A percentile compares a stretch with the other conserved stretches of the same genome.
These are phyloP conservation scores for Pinctada fucata DNA, from an alignment of 2,888 invertebrate genomes.

Conservation along the genomic window DNA sequence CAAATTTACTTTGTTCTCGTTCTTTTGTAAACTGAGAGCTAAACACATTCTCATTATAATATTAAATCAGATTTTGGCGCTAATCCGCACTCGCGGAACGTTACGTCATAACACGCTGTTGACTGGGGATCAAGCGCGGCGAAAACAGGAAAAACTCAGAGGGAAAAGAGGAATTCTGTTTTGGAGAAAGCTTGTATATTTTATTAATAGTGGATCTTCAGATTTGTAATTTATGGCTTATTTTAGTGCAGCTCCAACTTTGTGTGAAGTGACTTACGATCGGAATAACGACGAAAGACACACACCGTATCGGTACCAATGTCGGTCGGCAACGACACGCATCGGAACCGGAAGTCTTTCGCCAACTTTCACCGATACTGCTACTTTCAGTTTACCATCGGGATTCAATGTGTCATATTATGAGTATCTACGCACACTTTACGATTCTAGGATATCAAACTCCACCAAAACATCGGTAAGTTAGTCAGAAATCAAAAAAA, in stretches of 20 bases:
- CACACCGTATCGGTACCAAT: slow-evolving; percentile 53
- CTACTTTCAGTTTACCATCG: slow-evolving; percentile 53
- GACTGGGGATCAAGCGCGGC: background rate
- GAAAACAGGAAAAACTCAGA: background rate
- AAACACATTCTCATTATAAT: background rate
- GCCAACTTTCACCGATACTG: slow-evolving; percentile 50
- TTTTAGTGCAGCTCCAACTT: slow-evolving; percentile 43
- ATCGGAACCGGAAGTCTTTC: slow-evolving; percentile 38
- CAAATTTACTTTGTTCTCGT: background rate
- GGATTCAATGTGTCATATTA: slow-evolving; percentile 48
- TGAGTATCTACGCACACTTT: slow-evolving; percentile 56
- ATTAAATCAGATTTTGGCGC: slow-evolving; percentile 1
- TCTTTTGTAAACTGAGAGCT: background rate
- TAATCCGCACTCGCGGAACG: background rate
- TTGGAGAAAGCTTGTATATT: background rate
- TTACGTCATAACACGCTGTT: slow-evolving; percentile 14
- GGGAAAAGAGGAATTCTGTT: background rate
- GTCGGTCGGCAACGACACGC: slow-evolving; percentile 29
- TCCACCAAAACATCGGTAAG: slow-evolving; percentile 12
- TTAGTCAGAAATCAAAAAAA: background rate
- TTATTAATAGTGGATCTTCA: background rate
- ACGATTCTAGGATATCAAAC: slow-evolving; percentile 53
- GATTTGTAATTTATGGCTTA: slow-evolving; percentile 31
- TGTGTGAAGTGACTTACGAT: slow-evolving; percentile 65
- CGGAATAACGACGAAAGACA: slow-evolving; percentile 53